Conservation (phyloP, 2,888 invertebrate species). For the Mermis nigrescens region DNA sequence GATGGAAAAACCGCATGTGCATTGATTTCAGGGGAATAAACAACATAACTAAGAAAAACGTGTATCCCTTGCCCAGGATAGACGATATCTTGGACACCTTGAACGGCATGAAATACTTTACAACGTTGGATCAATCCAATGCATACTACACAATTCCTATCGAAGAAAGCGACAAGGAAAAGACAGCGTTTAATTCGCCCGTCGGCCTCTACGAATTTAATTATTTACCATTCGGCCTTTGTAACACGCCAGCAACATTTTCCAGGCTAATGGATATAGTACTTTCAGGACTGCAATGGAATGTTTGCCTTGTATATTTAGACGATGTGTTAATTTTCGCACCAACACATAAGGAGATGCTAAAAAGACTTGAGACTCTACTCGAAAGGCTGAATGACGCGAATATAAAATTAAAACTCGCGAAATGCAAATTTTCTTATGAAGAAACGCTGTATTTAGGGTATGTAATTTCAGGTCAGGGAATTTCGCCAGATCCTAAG, state of each 20-base stretch:
- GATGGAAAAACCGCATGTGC: not conserved
- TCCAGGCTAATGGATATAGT: constrained; percentile 19
- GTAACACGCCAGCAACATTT: constrained; percentile 20
- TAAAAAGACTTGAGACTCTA: not conserved
- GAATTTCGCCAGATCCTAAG: not conserved
- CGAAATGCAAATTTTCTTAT: not conserved
- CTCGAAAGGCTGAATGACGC: not conserved
- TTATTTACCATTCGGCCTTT: not conserved
- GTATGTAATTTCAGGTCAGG: not conserved
- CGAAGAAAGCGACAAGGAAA: constrained; percentile 12
- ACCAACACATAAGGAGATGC: not conserved
- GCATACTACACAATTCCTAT: constrained; percentile 17
- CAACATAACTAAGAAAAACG: not conserved
- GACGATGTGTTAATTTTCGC: constrained; percentile 17
- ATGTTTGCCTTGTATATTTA: constrained; percentile 17
- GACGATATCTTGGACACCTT: not conserved
- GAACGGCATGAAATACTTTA: not conserved
- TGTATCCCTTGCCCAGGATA: not conserved
- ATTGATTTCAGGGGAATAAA: not conserved
- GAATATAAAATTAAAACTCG: not conserved
- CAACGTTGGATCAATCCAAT: not conserved
- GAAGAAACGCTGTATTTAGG: not conserved
- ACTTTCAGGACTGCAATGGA: constrained; percentile 15
- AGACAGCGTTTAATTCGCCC: constrained; percentile 18
- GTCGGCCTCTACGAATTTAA: constrained; percentile 20